Percentiles rank a stretch among this genome's conserved stretches.
Evolutionary conservation across 2,888 invertebrate genomes (phyloP).

Genomic region (Phortica magna): DNA sequence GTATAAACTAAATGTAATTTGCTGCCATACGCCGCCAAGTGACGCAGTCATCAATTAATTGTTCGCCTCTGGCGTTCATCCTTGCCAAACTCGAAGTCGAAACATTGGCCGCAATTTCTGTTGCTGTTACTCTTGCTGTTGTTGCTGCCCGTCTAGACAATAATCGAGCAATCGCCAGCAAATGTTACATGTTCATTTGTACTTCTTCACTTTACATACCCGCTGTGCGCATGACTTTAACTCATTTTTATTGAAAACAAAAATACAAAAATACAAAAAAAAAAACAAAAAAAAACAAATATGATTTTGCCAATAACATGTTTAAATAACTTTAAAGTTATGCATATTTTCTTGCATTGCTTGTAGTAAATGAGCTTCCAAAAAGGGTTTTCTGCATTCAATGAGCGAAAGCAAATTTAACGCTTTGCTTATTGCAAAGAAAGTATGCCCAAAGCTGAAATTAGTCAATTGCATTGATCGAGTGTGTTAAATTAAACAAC

Average conservation of each 20-base stretch:
- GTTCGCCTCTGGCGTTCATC: slow-evolving; percentile 37
- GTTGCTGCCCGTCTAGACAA: slow-evolving; percentile 27
- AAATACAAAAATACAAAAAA: not conserved
- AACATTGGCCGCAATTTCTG: slow-evolving; percentile 11
- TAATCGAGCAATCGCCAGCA: slow-evolving; percentile 9
- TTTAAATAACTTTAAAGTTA: slow-evolving; percentile 30
- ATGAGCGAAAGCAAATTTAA: not conserved
- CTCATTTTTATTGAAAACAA: slow-evolving; percentile 28
- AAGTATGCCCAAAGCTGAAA: not conserved
- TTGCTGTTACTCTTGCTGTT: slow-evolving; percentile 34
- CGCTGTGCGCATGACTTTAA: slow-evolving; percentile 20
- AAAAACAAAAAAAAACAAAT: no score
- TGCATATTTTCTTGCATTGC: not conserved
- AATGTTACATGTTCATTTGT: slow-evolving; percentile 34
- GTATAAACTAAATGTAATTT: slow-evolving; percentile 50
- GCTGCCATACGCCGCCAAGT: slow-evolving; percentile 49
- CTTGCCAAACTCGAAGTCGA: slow-evolving; percentile 1
- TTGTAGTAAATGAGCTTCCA: not conserved
- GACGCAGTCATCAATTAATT: slow-evolving; percentile 69
- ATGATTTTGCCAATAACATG: not conserved
- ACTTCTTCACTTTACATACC: slow-evolving; percentile 23
- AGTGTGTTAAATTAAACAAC: not conserved
- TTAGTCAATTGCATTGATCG: not conserved
- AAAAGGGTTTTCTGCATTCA: not conserved
- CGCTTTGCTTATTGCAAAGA: not conserved